A percentile compares a stretch with the other conserved stretches of the same genome.
Evolutionary conservation across 2,113 vertebrate genomes (phyloP).

Genomic region (Polypterus senegalus): DNA sequence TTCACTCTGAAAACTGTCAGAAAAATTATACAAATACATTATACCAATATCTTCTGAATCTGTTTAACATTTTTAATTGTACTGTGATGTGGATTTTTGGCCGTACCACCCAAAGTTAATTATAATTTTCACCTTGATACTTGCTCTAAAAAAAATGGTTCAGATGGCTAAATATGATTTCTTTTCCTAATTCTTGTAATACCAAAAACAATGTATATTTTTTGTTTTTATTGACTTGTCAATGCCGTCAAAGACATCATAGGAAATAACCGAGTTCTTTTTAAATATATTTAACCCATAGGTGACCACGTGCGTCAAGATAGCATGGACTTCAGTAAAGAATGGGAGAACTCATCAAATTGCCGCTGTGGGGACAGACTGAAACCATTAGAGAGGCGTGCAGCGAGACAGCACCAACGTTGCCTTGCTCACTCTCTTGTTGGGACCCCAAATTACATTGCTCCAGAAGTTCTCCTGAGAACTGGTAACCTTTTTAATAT

Average conservation of each 20-base stretch:
- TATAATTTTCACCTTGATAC: too few relatives aligned
- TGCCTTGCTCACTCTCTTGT: slow-evolving; percentile 92
- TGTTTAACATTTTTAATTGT: too few relatives aligned
- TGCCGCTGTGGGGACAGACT: slow-evolving; percentile 82
- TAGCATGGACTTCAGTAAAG: slow-evolving; percentile 97
- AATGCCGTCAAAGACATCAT: neutral
- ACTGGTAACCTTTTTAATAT: slow-evolving; percentile 56
- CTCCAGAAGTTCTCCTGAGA: slow-evolving; percentile 84
- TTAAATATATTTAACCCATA: slow-evolving; percentile 20
- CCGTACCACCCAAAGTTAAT: too few relatives aligned
- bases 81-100: too few relatives aligned
- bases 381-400: slow-evolving; percentile 83
- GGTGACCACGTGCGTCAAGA: slow-evolving; percentile 90
- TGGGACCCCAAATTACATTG: slow-evolving; percentile 95
- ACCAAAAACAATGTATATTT: too few relatives aligned
- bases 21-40: too few relatives aligned
- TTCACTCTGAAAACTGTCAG: too few relatives aligned
- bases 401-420: slow-evolving; percentile 88
- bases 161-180: too few relatives aligned
- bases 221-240: too few relatives aligned
- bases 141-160: too few relatives aligned
- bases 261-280: neutral
- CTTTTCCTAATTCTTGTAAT: too few relatives aligned
- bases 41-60: too few relatives aligned
- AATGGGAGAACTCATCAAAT: slow-evolving; percentile 81